Evolutionary conservation across 2,888 invertebrate species (phyloP).

Genomic region (Blera fallax): DNA sequence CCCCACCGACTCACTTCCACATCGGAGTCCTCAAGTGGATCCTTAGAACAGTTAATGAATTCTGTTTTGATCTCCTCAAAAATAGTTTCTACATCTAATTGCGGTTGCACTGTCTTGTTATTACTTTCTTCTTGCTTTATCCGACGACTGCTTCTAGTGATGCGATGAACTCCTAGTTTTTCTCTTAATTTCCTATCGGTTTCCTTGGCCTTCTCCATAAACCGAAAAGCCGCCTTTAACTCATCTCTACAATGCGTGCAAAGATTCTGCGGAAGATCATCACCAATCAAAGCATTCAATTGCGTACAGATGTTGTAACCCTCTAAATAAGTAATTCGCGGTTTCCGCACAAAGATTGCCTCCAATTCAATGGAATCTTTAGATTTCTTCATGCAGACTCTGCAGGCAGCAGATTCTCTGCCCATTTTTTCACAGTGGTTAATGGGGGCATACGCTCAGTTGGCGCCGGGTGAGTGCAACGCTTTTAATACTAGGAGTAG

Average conservation of each 20-base stretch:
- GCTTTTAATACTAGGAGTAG: too few relatives aligned
- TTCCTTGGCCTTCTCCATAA: slow-evolving; percentile 73
- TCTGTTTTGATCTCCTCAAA: slow-evolving; percentile 65
- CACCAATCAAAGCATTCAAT: slow-evolving; percentile 66
- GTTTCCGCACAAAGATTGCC: slow-evolving; percentile 39
- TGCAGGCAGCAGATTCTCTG: slow-evolving; percentile 54
- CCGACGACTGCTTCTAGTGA: slow-evolving; percentile 34
- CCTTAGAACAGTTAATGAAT: slow-evolving; percentile 62
- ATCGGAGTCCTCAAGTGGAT: slow-evolving; percentile 75
- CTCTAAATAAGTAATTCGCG: slow-evolving; percentile 69
- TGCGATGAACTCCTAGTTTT: slow-evolving; percentile 26
- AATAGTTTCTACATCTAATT: slow-evolving; percentile 34
- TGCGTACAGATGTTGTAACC: slow-evolving; percentile 74
- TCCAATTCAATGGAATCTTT: slow-evolving; percentile 57
- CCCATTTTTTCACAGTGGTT: slow-evolving; percentile 45
- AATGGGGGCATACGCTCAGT: neutral
- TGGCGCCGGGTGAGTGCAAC: neutral
- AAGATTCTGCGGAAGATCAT: slow-evolving; percentile 73
- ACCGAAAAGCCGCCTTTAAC: slow-evolving; percentile 51
- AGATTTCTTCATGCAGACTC: slow-evolving; percentile 69
- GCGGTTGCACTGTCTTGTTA: neutral
- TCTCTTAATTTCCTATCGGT: slow-evolving; percentile 69
- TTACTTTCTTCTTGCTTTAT: slow-evolving; percentile 36
- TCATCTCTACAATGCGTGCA: slow-evolving; percentile 73
- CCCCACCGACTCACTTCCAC: slow-evolving; percentile 56